Percentiles rank a stretch among this genome's conserved stretches.
These are phyloP conservation scores for Desmodus rotundus DNA, from an alignment of 2,113 vertebrate species.

Conservation along the genomic window DNA sequence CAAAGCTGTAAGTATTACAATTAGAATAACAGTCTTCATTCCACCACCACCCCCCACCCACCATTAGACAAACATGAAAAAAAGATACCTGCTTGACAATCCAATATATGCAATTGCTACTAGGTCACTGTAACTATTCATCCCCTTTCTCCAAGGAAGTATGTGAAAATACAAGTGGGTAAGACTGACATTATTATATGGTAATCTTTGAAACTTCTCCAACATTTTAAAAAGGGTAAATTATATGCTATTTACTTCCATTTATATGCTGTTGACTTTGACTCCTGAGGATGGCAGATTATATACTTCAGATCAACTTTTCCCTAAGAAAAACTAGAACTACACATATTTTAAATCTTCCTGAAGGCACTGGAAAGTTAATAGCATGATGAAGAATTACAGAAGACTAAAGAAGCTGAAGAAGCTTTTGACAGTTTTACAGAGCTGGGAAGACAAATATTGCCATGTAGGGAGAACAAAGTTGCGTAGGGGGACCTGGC, in stretches of 20 bases:
- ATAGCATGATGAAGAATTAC: neutral
- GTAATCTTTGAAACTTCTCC: neutral
- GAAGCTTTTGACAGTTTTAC: neutral
- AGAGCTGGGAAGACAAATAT: neutral
- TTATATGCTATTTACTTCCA: neutral
- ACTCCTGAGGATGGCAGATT: neutral
- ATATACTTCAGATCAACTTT: neutral
- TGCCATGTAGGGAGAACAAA: neutral
- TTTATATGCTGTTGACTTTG: neutral
- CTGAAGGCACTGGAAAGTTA: neutral
- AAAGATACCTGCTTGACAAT: neutral
- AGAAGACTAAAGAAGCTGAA: conserved; percentile 11
- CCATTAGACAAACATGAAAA: neutral
- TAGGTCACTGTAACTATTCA: neutral
- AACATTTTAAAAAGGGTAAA: neutral
- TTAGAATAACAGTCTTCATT: neutral
- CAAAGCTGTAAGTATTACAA: neutral
- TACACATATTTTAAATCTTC: neutral
- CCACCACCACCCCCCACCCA: no score
- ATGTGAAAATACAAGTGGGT: conserved; percentile 9
- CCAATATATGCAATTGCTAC: neutral
- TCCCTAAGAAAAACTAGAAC: neutral
- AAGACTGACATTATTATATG: neutral
- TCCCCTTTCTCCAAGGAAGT: neutral
- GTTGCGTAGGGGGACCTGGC: neutral